Conservation (phyloP, 2,797 vertebrate genomes). For the Etheostoma nigrum region DNA sequence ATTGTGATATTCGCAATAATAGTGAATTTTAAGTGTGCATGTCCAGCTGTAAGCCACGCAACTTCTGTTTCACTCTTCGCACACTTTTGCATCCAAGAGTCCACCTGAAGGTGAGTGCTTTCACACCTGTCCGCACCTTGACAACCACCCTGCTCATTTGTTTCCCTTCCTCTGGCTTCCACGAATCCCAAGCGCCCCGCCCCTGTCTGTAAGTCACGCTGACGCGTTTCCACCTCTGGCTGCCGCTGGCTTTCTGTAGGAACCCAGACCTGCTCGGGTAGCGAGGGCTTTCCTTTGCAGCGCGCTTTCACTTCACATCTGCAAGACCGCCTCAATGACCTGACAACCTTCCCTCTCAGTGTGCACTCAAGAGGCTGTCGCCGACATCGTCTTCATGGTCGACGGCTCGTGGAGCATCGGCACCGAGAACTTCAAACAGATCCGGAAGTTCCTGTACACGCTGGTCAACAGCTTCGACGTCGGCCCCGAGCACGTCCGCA, state of each 20-base stretch:
- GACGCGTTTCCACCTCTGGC: slow-evolving; percentile 18
- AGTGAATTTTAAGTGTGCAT: too few species aligned
- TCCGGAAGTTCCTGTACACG: slow-evolving; percentile 81
- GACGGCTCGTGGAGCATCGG: slow-evolving; percentile 86
- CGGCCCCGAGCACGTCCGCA: slow-evolving; percentile 78
- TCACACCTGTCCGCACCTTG: background rate
- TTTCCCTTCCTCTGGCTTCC: background rate
- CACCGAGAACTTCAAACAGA: slow-evolving; percentile 73
- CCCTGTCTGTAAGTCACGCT: background rate
- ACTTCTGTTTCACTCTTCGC: background rate
- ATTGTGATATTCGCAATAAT: too few species aligned
- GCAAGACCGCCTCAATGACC: slow-evolving; percentile 13
- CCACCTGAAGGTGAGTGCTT: slow-evolving; percentile 27
- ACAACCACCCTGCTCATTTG: background rate
- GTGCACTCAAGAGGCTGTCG: slow-evolving; percentile 84
- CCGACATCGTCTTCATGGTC: slow-evolving; percentile 88
- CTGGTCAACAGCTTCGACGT: slow-evolving; percentile 84
- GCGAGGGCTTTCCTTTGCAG: background rate
- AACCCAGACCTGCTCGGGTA: background rate
- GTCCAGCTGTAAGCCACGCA: background rate
- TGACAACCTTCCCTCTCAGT: slow-evolving; percentile 67
- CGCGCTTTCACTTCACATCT: background rate
- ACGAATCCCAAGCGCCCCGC: background rate
- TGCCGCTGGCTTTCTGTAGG: background rate
- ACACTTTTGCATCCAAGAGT: slow-evolving; percentile 6